phyloP scores from a whole-genome alignment of 2,888 invertebrate species.

The Scelioninae gen. 2 region DNA sequence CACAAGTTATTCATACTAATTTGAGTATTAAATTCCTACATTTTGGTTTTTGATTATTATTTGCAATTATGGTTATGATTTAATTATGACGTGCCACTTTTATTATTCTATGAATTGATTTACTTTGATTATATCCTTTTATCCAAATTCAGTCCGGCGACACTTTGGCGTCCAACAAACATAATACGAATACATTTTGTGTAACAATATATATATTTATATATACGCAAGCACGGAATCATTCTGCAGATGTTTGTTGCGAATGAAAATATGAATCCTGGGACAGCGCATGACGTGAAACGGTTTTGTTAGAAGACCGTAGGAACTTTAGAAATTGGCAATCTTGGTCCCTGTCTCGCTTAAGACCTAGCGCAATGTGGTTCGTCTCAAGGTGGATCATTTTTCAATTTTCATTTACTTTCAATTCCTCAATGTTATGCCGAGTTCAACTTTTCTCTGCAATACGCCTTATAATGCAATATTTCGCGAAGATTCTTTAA shows the following conservation, averaged over 20 bases:
- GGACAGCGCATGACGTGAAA: constrained; percentile 35
- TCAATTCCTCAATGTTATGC: constrained; percentile 3
- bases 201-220: constrained; percentile 15
- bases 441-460: constrained; percentile 1
- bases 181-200: constrained; percentile 11
- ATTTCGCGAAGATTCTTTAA: not conserved
- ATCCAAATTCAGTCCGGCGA: not conserved
- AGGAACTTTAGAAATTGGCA: constrained; percentile 68
- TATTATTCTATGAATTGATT: constrained; percentile 4
- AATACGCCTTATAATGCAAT: constrained; percentile 1
- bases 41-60: constrained; percentile 9
- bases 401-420: constrained; percentile 20
- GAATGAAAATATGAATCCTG: constrained; percentile 23
- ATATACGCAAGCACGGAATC: constrained; percentile 22
- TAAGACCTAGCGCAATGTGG: constrained; percentile 70
- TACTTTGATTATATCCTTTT: constrained; percentile 4
- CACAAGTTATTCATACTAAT: constrained; percentile 11
- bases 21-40: constrained; percentile 29
- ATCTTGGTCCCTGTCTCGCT: constrained; percentile 75
- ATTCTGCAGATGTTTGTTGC: constrained; percentile 41
- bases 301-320: constrained; percentile 41
- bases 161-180: constrained; percentile 3
- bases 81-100: constrained; percentile 4
- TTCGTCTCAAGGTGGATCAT: constrained; percentile 63
- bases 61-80: not conserved